phyloP scores from a whole-genome alignment of 2,888 invertebrate species.

The Eupithecia insigniata region DNA sequence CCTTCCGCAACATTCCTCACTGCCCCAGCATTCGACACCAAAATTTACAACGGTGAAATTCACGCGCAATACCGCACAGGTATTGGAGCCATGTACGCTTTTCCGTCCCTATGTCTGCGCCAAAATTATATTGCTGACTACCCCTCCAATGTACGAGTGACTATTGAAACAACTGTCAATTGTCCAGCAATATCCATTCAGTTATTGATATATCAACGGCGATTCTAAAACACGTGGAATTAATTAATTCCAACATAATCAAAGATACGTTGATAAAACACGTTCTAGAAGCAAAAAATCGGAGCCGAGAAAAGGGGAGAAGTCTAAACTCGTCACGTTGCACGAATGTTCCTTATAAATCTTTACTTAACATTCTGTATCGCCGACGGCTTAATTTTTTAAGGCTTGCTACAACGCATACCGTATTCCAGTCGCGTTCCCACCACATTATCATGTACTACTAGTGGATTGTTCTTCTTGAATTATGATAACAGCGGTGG shows the following conservation, averaged over 20 bases:
- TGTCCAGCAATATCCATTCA: not conserved
- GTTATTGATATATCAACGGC: not conserved
- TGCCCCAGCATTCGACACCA: slow-evolving; percentile 67
- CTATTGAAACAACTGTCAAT: slow-evolving; percentile 41
- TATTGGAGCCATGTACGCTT: slow-evolving; percentile 64
- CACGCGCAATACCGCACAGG: slow-evolving; percentile 55
- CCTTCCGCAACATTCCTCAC: slow-evolving; percentile 51
- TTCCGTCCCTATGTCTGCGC: slow-evolving; percentile 68
- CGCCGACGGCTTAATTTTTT: slow-evolving; percentile 74
- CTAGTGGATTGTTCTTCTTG: slow-evolving; percentile 61
- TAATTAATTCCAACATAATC: slow-evolving; percentile 54
- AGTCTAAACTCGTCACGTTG: slow-evolving; percentile 60
- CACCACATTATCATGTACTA: slow-evolving; percentile 66
- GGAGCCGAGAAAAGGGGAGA: slow-evolving; percentile 62
- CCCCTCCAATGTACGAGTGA: slow-evolving; percentile 54
- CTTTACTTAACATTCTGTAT: slow-evolving; percentile 78
- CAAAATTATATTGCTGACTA: slow-evolving; percentile 69
- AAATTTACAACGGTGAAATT: slow-evolving; percentile 50
- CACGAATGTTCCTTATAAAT: slow-evolving; percentile 73
- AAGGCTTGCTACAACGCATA: slow-evolving; percentile 73
- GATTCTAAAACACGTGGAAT: not conserved
- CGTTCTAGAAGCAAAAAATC: slow-evolving; percentile 65
- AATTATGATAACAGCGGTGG: slow-evolving; percentile 45
- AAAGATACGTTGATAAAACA: slow-evolving; percentile 58
- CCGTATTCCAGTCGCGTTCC: slow-evolving; percentile 76